Percentiles rank a stretch among this genome's conserved stretches.
phyloP scores from a whole-genome alignment of 2,797 vertebrate species.

The Thamnophis elegans region DNA sequence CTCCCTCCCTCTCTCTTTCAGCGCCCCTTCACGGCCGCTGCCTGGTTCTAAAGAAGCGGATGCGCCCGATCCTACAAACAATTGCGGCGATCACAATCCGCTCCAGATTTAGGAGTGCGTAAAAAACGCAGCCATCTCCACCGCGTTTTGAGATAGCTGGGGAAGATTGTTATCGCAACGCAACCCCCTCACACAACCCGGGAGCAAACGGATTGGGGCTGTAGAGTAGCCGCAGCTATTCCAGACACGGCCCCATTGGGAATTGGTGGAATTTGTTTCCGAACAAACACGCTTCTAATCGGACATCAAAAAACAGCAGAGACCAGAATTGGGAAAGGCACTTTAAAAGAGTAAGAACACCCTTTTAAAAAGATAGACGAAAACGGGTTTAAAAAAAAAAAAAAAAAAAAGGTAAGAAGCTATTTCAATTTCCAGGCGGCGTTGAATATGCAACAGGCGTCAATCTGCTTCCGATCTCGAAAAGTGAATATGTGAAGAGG shows the following conservation, averaged over 20 bases:
- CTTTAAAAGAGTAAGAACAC: not conserved
- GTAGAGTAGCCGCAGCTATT: not conserved
- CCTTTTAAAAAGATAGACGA: not conserved
- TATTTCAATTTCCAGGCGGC: not conserved
- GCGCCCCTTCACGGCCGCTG: not conserved
- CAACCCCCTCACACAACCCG: not conserved
- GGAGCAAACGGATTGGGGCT: not conserved
- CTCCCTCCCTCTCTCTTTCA: no score
- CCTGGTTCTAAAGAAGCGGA: not conserved
- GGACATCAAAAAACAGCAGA: not conserved
- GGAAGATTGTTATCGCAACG: not conserved
- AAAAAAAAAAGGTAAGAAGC: not conserved
- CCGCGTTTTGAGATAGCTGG: not conserved
- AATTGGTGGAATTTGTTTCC: not conserved
- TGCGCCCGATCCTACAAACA: not conserved
- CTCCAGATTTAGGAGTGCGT: not conserved
- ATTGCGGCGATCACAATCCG: not conserved
- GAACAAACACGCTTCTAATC: not conserved
- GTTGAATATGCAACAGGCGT: not conserved
- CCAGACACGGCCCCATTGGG: not conserved
- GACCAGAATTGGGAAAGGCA: no score
- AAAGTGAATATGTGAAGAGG: not conserved
- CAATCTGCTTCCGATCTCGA: no score
- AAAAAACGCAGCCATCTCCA: not conserved
- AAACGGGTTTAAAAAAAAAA: no score